phyloP scores from a whole-genome alignment of 1,140 invertebrate species.

The Aleiodes sp. region DNA sequence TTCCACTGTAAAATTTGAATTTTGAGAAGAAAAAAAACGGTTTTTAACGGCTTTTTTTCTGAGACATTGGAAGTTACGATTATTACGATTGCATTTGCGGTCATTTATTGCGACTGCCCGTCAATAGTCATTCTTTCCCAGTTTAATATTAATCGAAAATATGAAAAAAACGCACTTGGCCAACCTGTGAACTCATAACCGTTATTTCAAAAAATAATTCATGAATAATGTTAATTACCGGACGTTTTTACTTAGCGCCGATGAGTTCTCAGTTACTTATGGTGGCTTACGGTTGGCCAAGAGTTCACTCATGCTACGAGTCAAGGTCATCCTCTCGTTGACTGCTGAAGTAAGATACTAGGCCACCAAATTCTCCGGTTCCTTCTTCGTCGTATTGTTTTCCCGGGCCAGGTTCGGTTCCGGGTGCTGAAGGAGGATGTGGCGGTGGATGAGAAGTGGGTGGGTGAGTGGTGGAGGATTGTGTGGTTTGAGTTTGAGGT shows the following conservation, averaged over 20 bases:
- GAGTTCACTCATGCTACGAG: constrained; percentile 66
- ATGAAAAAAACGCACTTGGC: too few relatives aligned
- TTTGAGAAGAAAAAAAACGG: not conserved
- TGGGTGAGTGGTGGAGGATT: constrained; percentile 40
- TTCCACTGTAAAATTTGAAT: not conserved
- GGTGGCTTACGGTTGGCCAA: constrained; percentile 55
- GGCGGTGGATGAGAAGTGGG: constrained; percentile 31
- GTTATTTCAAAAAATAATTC: too few relatives aligned
- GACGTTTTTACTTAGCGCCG: too few relatives aligned
- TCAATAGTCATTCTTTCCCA: too few relatives aligned
- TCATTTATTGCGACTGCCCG: too few relatives aligned
- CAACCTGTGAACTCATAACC: too few relatives aligned
- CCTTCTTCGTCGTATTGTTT: constrained; percentile 68
- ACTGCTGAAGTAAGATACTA: constrained; percentile 89
- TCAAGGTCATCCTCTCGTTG: constrained; percentile 80
- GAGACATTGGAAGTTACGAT: too few relatives aligned
- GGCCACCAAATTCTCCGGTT: constrained; percentile 80
- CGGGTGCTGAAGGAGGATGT: constrained; percentile 34
- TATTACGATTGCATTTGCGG: too few relatives aligned
- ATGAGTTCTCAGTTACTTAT: constrained; percentile 1
- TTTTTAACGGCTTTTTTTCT: constrained; percentile 9
- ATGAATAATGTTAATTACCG: too few relatives aligned
- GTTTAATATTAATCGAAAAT: too few relatives aligned
- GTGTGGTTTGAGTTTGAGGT: constrained; percentile 34
- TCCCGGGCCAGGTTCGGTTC: constrained; percentile 33